Conservation (phyloP, 2,113 vertebrate species). For the Circaetus cinerascens region DNA sequence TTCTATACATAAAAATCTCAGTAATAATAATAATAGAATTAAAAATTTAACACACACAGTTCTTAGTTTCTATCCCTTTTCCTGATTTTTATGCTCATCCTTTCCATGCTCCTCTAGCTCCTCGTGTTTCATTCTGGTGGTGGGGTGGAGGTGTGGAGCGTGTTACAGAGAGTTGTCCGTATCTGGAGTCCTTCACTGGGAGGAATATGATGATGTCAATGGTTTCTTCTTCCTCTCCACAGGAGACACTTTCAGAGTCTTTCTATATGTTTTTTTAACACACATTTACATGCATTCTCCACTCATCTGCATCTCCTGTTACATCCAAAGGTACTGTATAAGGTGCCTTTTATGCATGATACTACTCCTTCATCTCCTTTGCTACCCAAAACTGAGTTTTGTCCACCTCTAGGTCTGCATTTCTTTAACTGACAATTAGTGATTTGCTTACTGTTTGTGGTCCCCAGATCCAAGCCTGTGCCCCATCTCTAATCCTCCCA, state of each 20-base stretch:
- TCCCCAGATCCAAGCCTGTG: background rate
- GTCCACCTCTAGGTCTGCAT: background rate
- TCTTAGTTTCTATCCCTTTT: background rate
- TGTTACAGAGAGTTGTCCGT: background rate
- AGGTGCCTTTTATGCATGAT: background rate
- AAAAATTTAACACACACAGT: background rate
- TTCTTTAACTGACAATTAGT: background rate
- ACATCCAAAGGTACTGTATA: background rate
- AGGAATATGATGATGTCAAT: background rate
- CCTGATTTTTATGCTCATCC: background rate
- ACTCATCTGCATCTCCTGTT: background rate
- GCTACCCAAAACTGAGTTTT: background rate
- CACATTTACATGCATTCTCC: background rate
- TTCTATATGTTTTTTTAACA: background rate
- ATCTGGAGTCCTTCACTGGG: background rate
- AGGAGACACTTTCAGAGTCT: background rate
- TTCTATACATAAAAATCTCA: background rate
- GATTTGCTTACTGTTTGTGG: background rate
- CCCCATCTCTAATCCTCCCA: background rate
- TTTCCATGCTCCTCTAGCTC: background rate
- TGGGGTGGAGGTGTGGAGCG: fast-evolving
- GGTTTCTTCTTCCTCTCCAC: background rate
- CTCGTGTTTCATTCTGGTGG: background rate
- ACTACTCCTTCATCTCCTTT: background rate
- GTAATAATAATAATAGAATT: background rate